Percentiles rank a stretch among this genome's conserved stretches.
These are phyloP conservation scores for Misgurnus anguillicaudatus DNA, from an alignment of 2,113 vertebrate species.

Conservation along the genomic window DNA sequence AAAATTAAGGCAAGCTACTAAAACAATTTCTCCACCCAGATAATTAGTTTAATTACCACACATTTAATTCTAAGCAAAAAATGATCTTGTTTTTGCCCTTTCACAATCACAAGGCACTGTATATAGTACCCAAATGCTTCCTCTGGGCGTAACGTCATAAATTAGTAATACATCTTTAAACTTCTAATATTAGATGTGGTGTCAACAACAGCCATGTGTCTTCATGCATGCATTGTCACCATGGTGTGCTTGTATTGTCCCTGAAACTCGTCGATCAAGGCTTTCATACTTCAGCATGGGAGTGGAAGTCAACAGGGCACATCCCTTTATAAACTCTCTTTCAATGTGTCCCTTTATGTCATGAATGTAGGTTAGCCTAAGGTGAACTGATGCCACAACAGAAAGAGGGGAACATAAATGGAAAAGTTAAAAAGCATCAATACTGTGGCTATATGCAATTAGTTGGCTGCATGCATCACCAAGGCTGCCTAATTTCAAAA, in stretches of 20 bases:
- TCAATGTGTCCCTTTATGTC: neutral
- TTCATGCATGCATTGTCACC: neutral
- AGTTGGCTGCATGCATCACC: too few relatives aligned
- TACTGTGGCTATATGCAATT: too few relatives aligned
- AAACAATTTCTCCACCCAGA: neutral
- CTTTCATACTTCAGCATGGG: slow-evolving; percentile 1
- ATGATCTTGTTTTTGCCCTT: neutral
- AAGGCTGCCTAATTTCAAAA: too few relatives aligned
- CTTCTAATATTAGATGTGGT: neutral
- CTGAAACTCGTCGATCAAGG: slow-evolving; percentile 7
- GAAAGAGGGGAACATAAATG: neutral
- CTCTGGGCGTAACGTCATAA: too few relatives aligned
- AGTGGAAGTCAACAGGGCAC: slow-evolving; percentile 14
- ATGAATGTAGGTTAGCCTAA: neutral
- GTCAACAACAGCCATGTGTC: neutral
- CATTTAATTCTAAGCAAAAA: neutral
- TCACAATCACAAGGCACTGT: neutral
- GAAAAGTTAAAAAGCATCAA: too few relatives aligned
- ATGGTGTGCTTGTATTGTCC: slow-evolving; percentile 6
- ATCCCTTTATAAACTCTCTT: neutral
- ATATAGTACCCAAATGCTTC: neutral
- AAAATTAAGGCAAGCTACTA: neutral
- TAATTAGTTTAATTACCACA: neutral
- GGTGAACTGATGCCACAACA: neutral
- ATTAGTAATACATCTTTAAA: neutral